Percentiles rank a stretch among this genome's conserved stretches.
Evolutionary conservation across 2,113 vertebrate genomes (phyloP).

Genomic region (Brienomyrus brachyistius): DNA sequence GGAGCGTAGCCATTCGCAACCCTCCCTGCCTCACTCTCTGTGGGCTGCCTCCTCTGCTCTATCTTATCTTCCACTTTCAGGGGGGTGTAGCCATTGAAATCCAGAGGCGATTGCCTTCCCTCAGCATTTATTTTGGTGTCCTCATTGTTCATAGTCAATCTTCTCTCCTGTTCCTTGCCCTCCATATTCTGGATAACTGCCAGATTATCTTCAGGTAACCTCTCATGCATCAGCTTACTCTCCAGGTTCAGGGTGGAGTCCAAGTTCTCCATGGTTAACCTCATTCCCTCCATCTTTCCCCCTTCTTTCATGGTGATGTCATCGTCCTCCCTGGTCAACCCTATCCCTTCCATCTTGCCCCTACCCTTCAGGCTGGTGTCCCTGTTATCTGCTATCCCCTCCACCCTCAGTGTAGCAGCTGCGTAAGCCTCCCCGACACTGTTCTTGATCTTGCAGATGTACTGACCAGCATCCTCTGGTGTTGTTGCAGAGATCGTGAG

Average conservation of each 20-base stretch:
- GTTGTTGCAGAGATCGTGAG: constrained; percentile 65
- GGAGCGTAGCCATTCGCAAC: background rate
- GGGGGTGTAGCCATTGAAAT: background rate
- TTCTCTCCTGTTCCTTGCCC: background rate
- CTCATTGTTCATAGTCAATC: background rate
- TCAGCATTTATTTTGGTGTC: background rate
- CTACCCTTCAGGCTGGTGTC: background rate
- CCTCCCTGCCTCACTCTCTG: constrained; percentile 14
- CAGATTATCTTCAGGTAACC: background rate
- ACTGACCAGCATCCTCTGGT: constrained; percentile 75
- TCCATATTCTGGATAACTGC: background rate
- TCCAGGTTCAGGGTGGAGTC: background rate
- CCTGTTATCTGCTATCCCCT: constrained; percentile 30
- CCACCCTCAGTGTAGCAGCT: constrained; percentile 76
- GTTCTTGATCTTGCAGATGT: constrained; percentile 85
- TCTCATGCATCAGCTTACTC: background rate
- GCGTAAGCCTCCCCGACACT: constrained; percentile 81
- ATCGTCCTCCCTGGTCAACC: background rate
- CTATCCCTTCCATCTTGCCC: background rate
- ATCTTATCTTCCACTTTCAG: background rate
- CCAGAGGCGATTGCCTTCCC: background rate
- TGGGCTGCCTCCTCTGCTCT: background rate
- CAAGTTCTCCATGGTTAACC: background rate
- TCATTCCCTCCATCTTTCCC: background rate
- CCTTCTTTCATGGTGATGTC: background rate